Evolutionary conservation across 1,140 invertebrate genomes (phyloP).

Genomic region (Lepidurus couesii): DNA sequence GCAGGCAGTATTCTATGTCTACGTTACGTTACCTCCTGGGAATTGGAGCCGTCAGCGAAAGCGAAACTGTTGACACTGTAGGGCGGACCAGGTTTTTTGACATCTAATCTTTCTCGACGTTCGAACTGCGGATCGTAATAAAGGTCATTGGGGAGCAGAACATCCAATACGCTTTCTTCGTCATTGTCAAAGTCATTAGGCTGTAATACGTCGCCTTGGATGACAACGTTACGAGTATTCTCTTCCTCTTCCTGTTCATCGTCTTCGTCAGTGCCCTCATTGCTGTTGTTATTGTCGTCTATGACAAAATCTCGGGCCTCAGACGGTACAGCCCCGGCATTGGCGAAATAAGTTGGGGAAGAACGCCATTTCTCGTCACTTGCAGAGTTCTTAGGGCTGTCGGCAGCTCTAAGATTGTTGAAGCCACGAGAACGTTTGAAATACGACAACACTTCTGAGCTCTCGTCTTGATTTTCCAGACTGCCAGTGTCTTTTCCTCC

Average conservation of each 20-base stretch:
- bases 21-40: background rate
- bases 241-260: constrained; percentile 30
- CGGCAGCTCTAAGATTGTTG: background rate
- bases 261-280: constrained; percentile 20
- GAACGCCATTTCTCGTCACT: background rate
- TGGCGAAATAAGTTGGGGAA: background rate
- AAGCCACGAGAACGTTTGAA: constrained; percentile 2
- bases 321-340: background rate
- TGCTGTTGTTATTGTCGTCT: background rate
- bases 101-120: constrained; percentile 76
- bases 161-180: constrained; percentile 39
- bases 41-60: constrained; percentile 43
- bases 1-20: background rate
- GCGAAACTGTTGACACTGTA: constrained; percentile 56
- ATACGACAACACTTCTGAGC: background rate
- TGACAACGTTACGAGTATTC: background rate
- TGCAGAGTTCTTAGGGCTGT: constrained; percentile 26
- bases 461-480: background rate
- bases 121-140: constrained; percentile 58
- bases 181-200: constrained; percentile 41
- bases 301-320: background rate
- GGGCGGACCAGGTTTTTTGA: constrained; percentile 87
- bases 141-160: constrained; percentile 12
- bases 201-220: constrained; percentile 27
- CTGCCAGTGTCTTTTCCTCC: background rate